Conservation (phyloP, 2,888 invertebrate species). For the Drosophila testacea region DNA sequence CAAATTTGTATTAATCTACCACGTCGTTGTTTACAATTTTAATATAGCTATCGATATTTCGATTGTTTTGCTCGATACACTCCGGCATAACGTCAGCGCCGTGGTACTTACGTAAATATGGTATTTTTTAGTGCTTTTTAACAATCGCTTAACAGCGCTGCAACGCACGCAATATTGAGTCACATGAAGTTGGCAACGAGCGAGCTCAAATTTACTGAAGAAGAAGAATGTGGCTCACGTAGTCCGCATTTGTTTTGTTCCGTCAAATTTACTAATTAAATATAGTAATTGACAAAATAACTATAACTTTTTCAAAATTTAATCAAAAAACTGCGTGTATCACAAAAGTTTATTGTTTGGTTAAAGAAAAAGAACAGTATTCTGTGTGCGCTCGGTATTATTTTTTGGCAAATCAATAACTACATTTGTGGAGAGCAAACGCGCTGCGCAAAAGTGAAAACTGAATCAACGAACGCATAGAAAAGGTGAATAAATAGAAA, state of each 20-base stretch:
- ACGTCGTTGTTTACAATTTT: constrained; percentile 73
- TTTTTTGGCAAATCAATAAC: constrained; percentile 72
- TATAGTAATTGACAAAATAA: constrained; percentile 20
- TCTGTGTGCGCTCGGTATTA: constrained; percentile 57
- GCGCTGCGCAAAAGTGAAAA: constrained; percentile 76
- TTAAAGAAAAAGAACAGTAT: constrained; percentile 57
- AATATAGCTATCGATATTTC: constrained; percentile 20
- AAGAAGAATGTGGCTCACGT: constrained; percentile 60
- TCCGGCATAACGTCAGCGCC: too few species aligned
- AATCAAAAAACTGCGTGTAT: constrained; percentile 26
- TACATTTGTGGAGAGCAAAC: constrained; percentile 49
- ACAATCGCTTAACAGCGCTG: not conserved
- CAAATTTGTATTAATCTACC: constrained; percentile 49
- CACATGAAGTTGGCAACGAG: constrained; percentile 34
- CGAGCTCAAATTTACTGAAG: constrained; percentile 36
- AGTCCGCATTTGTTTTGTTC: constrained; percentile 67
- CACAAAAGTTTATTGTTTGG: constrained; percentile 27
- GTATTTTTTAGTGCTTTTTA: not conserved
- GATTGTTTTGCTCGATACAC: too few species aligned
- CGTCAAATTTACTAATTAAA: constrained; percentile 37
- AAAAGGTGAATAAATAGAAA: constrained; percentile 74
- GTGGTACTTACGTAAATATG: too few species aligned
- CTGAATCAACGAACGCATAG: constrained; percentile 63
- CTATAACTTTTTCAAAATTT: constrained; percentile 23
- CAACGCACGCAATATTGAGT: not conserved